These are phyloP conservation scores for Abramis brama DNA, from an alignment of 2,113 vertebrate species.

Conservation along the genomic window DNA sequence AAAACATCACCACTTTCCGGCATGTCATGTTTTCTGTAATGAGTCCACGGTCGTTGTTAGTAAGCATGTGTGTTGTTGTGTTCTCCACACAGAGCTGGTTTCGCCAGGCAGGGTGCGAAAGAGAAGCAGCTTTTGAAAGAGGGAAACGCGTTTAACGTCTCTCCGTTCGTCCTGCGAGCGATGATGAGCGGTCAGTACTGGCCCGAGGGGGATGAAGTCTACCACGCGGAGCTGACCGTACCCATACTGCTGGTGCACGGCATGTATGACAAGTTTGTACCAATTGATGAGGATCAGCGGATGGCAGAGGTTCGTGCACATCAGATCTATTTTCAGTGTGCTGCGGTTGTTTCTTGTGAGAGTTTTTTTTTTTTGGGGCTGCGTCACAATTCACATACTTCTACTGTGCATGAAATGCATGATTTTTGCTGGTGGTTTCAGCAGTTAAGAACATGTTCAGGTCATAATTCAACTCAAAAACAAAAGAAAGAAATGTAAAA, in stretches of 20 bases:
- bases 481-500: too few relatives aligned
- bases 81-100: constrained; percentile 83
- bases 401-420: background rate
- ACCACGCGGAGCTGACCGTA: constrained; percentile 93
- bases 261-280: constrained; percentile 96
- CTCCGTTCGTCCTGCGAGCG: constrained; percentile 92
- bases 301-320: constrained; percentile 89
- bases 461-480: background rate
- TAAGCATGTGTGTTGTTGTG: background rate
- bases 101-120: constrained; percentile 94
- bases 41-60: background rate
- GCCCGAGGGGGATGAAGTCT: constrained; percentile 95
- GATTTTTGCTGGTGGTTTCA: background rate
- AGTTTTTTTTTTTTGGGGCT: too few relatives aligned
- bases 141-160: constrained; percentile 95
- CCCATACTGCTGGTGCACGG: constrained; percentile 93
- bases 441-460: background rate
- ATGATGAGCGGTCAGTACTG: constrained; percentile 99
- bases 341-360: background rate
- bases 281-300: constrained; percentile 93
- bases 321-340: background rate
- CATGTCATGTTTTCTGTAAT: background rate
- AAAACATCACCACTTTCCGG: too few relatives aligned
- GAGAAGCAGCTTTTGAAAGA: constrained; percentile 96
- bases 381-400: background rate